Percentiles rank a stretch among this genome's conserved stretches.
These are phyloP conservation scores for Epicauta chinensis DNA, from an alignment of 1,140 invertebrate genomes.

Conservation along the genomic window DNA sequence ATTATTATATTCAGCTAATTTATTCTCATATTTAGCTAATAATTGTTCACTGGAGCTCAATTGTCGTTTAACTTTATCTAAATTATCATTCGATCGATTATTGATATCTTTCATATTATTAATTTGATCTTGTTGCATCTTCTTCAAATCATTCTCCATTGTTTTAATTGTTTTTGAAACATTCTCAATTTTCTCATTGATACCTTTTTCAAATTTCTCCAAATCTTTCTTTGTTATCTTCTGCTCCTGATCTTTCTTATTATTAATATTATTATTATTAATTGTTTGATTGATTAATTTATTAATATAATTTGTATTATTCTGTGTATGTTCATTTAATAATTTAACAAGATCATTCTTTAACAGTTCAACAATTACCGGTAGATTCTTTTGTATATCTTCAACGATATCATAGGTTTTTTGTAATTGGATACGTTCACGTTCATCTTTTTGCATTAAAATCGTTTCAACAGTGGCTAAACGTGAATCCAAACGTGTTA, in stretches of 20 bases:
- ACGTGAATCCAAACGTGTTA: constrained; percentile 60
- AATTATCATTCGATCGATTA: constrained; percentile 31
- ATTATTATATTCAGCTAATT: constrained; percentile 49
- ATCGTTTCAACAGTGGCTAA: constrained; percentile 63
- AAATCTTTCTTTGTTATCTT: constrained; percentile 39
- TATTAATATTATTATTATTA: no score
- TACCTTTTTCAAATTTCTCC: constrained; percentile 48
- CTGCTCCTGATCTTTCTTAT: no score
- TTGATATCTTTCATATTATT: constrained; percentile 33
- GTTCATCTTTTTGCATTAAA: constrained; percentile 60
- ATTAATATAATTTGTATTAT: not conserved
- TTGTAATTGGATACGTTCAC: constrained; percentile 60
- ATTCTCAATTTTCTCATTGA: constrained; percentile 50
- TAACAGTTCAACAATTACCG: constrained; percentile 43
- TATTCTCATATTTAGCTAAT: constrained; percentile 49
- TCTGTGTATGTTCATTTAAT: constrained; percentile 7
- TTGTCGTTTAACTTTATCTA: constrained; percentile 37
- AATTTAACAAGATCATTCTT: constrained; percentile 32
- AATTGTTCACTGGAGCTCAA: constrained; percentile 44
- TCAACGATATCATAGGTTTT: constrained; percentile 61
- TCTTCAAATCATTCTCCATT: constrained; percentile 47
- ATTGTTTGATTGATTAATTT: constrained; percentile 9
- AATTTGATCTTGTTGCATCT: constrained; percentile 36
- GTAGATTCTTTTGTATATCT: constrained; percentile 57
- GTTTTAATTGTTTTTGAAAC: constrained; percentile 49